A percentile compares a stretch with the other conserved stretches of the same genome.
Evolutionary conservation across 1,140 invertebrate genomes (phyloP).

Genomic region (Tyrophagus putrescentiae): DNA sequence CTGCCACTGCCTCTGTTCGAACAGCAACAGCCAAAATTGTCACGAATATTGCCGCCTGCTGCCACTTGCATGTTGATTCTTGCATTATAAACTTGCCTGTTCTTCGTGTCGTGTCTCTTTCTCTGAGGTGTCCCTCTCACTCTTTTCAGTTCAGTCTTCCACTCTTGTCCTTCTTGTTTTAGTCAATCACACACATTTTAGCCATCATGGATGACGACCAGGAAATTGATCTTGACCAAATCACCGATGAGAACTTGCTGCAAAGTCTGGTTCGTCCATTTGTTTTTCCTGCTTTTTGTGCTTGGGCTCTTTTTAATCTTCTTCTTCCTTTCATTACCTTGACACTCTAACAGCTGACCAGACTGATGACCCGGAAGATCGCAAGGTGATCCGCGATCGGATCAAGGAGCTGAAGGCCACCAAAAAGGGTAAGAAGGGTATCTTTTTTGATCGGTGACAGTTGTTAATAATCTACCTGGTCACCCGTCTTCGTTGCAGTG

Average conservation of each 20-base stretch:
- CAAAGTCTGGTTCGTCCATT: slow-evolving; percentile 20
- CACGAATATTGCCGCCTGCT: neutral
- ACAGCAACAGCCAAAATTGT: slow-evolving; percentile 6
- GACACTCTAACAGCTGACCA: slow-evolving; percentile 11
- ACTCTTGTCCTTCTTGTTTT: neutral
- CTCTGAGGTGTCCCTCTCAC: no score
- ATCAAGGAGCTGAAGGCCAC: slow-evolving; percentile 6
- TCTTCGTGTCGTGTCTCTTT: no score
- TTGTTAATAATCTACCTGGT: no score
- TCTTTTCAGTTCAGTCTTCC: slow-evolving; percentile 1
- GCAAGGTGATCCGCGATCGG: slow-evolving; percentile 19
- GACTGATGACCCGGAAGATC: slow-evolving; percentile 20
- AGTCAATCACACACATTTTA: neutral
- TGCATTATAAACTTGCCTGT: neutral
- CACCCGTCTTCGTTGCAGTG: slow-evolving; percentile 21
- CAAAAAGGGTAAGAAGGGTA: slow-evolving; percentile 12
- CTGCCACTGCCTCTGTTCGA: no score
- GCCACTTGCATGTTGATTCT: neutral
- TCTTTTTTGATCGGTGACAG: no score
- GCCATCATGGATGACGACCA: slow-evolving; percentile 8
- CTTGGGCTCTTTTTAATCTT: slow-evolving; percentile 1
- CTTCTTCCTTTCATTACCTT: neutral
- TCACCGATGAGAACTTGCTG: slow-evolving; percentile 20
- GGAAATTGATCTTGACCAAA: slow-evolving; percentile 23
- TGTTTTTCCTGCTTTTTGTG: neutral